phyloP scores from a whole-genome alignment of 2,797 vertebrate species.

The Mastacembelus armatus region DNA sequence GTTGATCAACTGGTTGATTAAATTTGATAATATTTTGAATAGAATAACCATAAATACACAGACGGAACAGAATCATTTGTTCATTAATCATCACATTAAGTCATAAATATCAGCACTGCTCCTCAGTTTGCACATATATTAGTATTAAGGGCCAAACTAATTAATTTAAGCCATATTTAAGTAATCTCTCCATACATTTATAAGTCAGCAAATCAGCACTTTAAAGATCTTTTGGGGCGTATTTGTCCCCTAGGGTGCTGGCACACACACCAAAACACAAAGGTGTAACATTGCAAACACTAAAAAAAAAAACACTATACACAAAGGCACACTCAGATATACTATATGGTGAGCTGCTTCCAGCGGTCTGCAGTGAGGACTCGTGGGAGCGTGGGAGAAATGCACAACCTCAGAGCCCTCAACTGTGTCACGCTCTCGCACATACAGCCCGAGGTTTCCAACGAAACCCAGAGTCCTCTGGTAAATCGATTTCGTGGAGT shows the following conservation, averaged over 20 bases:
- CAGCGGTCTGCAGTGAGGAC: slow-evolving; percentile 57
- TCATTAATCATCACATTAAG: too few relatives aligned
- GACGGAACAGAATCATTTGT: too few relatives aligned
- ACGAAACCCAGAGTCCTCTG: slow-evolving; percentile 56
- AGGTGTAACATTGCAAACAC: slow-evolving; percentile 10
- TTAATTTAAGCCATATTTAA: neutral
- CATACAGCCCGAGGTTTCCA: slow-evolving; percentile 55
- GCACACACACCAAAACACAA: slow-evolving; percentile 21
- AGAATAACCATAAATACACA: too few relatives aligned
- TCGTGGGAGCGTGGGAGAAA: slow-evolving; percentile 76
- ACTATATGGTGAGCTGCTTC: slow-evolving; percentile 57
- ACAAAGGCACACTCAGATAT: too few relatives aligned
- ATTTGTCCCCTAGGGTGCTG: slow-evolving; percentile 22
- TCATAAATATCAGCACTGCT: too few relatives aligned
- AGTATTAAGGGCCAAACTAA: neutral
- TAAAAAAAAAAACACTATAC: slow-evolving; percentile 12
- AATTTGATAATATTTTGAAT: neutral
- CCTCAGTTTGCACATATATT: too few relatives aligned
- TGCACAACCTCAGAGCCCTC: slow-evolving; percentile 58
- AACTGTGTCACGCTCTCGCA: slow-evolving; percentile 77
- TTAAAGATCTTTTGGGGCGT: slow-evolving; percentile 7
- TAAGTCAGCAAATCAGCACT: slow-evolving; percentile 6
- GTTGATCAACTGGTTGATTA: neutral
- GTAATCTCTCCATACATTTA: neutral
- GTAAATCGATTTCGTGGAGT: slow-evolving; percentile 58